Percentiles rank a stretch among this genome's conserved stretches.
These are phyloP conservation scores for Chromis chromis DNA, from an alignment of 2,797 vertebrate species.

Conservation along the genomic window DNA sequence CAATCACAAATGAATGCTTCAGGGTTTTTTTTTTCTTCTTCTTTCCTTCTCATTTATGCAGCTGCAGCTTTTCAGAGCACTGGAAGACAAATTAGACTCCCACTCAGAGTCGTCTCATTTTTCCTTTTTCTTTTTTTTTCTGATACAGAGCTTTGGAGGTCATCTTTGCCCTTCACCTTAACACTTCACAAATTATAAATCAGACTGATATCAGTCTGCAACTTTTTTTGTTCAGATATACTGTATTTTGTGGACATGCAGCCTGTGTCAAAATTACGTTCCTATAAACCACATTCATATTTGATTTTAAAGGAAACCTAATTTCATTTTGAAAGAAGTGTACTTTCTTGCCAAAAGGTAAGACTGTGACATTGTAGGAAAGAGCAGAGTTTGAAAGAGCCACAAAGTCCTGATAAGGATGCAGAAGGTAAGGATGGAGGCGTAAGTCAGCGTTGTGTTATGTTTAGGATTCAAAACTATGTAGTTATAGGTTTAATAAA, in stretches of 20 bases:
- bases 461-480: too few relatives aligned
- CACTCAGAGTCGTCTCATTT: conserved; percentile 28
- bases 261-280: too few relatives aligned
- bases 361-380: neutral
- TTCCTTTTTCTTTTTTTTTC: conserved; percentile 34
- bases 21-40: conserved; percentile 13
- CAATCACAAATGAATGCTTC: conserved; percentile 70
- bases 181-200: conserved; percentile 47
- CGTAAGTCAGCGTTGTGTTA: too few relatives aligned
- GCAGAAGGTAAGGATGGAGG: too few relatives aligned
- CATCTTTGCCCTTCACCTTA: conserved; percentile 41
- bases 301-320: too few relatives aligned
- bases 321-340: too few relatives aligned
- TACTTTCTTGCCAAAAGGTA: neutral
- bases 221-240: neutral
- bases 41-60: conserved; percentile 53
- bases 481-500: too few relatives aligned
- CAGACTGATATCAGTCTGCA: conserved; percentile 11
- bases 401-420: too few relatives aligned
- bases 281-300: too few relatives aligned
- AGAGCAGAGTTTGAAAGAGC: neutral
- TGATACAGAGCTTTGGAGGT: conserved; percentile 36
- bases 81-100: conserved; percentile 62
- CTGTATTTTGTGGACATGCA: too few relatives aligned
- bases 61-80: conserved; percentile 54